These are phyloP conservation scores for Drosophila ercepeae DNA, from an alignment of 1,140 invertebrate species.

Conservation along the genomic window DNA sequence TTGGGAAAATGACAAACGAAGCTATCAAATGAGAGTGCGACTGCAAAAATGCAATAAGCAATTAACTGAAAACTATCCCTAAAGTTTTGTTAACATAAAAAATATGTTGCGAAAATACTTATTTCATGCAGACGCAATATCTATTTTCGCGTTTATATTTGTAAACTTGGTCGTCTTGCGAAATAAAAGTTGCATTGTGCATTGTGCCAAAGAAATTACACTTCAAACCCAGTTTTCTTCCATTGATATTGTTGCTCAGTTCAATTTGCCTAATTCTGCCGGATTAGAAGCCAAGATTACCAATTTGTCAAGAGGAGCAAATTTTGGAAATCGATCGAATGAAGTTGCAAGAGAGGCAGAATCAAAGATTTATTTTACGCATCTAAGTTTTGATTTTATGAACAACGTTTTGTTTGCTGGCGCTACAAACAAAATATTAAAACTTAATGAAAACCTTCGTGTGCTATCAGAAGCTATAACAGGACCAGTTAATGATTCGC, in stretches of 20 bases:
- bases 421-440: slow-evolving; percentile 92
- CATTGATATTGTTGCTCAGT: slow-evolving; percentile 76
- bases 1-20: neutral
- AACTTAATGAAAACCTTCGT: slow-evolving; percentile 90
- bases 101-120: neutral
- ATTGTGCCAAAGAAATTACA: slow-evolving; percentile 4
- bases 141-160: neutral
- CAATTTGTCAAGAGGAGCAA: slow-evolving; percentile 27
- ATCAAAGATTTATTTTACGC: slow-evolving; percentile 84
- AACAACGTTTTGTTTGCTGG: slow-evolving; percentile 90
- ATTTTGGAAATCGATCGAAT: slow-evolving; percentile 36
- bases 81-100: neutral
- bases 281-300: neutral
- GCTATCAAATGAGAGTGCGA: neutral
- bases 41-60: neutral
- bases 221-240: slow-evolving; percentile 29
- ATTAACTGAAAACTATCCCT: neutral
- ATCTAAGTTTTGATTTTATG: slow-evolving; percentile 85
- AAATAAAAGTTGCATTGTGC: neutral
- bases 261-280: slow-evolving; percentile 45
- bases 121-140: neutral
- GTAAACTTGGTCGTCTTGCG: neutral
- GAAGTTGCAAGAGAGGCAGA: slow-evolving; percentile 11
- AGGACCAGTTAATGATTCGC: slow-evolving; percentile 92
- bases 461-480: slow-evolving; percentile 88